Conservation (phyloP, 1,140 invertebrate species). For the Trachymyrmex cornetzi region DNA sequence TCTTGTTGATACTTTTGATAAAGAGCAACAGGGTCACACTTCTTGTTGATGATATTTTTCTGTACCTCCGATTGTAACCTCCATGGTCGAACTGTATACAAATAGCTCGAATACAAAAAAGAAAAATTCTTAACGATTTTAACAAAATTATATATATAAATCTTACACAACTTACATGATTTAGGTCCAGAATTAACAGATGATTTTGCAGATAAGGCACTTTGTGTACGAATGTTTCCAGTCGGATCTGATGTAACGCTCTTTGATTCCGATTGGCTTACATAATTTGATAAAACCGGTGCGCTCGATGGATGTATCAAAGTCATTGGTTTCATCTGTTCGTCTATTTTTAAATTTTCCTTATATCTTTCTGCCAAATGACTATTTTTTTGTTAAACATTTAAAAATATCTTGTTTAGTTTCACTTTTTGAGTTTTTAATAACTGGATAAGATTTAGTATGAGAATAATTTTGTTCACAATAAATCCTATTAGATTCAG, state of each 20-base stretch:
- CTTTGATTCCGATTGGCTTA: constrained; percentile 63
- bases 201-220: constrained; percentile 73
- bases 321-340: constrained; percentile 9
- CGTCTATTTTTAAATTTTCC: constrained; percentile 6
- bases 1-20: constrained; percentile 92
- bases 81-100: constrained; percentile 84
- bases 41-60: constrained; percentile 78
- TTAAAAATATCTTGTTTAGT: constrained; percentile 1
- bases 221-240: constrained; percentile 59
- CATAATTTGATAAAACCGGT: constrained; percentile 48
- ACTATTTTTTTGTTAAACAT: constrained; percentile 6
- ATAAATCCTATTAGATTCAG: not conserved
- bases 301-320: constrained; percentile 60
- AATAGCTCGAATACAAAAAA: not conserved
- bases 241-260: constrained; percentile 72
- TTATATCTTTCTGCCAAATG: not conserved
- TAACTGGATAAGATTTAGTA: constrained; percentile 17
- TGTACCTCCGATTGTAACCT: constrained; percentile 79
- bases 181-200: constrained; percentile 69
- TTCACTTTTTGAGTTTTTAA: not conserved
- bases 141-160: not conserved
- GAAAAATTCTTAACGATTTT: not conserved
- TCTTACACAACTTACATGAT: constrained; percentile 78
- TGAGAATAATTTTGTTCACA: not conserved
- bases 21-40: constrained; percentile 90